Base-by-base conservation (phyloP, 2,113 vertebrate genomes). In the Euleptes europaea region DNA sequence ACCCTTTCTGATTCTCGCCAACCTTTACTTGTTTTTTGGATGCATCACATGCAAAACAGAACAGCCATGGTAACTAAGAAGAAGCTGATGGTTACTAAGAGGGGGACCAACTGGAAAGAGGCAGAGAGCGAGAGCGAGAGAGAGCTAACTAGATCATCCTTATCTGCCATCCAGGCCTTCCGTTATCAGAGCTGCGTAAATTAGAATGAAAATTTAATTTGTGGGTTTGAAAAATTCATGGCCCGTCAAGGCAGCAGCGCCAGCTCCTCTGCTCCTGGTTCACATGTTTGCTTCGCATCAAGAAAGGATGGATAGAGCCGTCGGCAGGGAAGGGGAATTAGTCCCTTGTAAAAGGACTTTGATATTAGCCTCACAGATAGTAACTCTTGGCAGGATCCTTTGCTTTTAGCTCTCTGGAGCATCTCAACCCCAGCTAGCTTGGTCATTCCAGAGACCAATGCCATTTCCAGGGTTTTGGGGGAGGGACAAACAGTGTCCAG, bases 131-230 rank as follows among this genome's bases (percentile, higher is more conserved):
- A 54, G 51, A 15, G 51, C 12, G 51, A 2, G 5, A 38, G 71
- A 42, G 71, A n/a, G 70, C 57, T 65, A 66, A 80, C 78, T 80
- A 73, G 63, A 80, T 80, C 78, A 74, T 44, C 78, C 33, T 40
- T 51, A 13, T 21, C 51, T 77, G 69, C 49, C 73, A 35, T 44
- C 49, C 73, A 2, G 57, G 66, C 38, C 42, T 13, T 44, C 67
- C 1, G 42, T 40, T n/a, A 63, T 51, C 42, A 54, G 75, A 73
- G 28, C 57, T 73, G 78, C 86, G 78, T 66, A 73, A 82, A 79
- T 83, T 71, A 78, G 86, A 79, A 79, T 87, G 75, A 78, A 87
- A 83, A 78, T 87, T 87, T 78, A 78, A 83, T 83, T n/a, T 42
- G 54, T 4, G 28, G 26, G 51, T 51, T 40, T 72, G 69, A 83